Percentiles rank a stretch among this genome's conserved stretches.
phyloP scores from a whole-genome alignment of 2,888 invertebrate species.

The Brenthis daphne region DNA sequence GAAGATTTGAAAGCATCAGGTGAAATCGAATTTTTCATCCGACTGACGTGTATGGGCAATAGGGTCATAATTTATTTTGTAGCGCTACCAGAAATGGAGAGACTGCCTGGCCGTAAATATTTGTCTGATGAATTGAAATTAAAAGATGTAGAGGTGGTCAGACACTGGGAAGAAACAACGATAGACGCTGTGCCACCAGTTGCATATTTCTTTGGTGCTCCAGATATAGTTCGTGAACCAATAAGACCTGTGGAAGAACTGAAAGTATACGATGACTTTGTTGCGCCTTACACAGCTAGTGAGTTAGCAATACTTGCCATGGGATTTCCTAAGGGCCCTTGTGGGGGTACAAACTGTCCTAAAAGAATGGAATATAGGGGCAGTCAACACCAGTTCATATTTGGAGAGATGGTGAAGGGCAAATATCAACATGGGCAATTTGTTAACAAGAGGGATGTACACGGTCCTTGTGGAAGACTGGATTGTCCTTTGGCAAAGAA shows the following conservation, averaged over 20 bases:
- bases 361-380: conserved; percentile 74
- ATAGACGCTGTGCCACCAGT: conserved; percentile 70
- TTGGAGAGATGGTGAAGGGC: conserved; percentile 65
- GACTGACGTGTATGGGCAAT: conserved; percentile 69
- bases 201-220: conserved; percentile 71
- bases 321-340: conserved; percentile 78
- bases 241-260: conserved; percentile 59
- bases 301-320: conserved; percentile 73
- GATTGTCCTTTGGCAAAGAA: conserved; percentile 76
- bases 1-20: conserved; percentile 74
- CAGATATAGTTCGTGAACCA: conserved; percentile 69
- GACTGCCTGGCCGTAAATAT: conserved; percentile 73
- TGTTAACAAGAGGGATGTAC: conserved; percentile 73
- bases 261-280: conserved; percentile 63
- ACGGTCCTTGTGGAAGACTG: conserved; percentile 74
- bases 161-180: conserved; percentile 74
- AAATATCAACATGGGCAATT: conserved; percentile 72
- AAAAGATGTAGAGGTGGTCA: conserved; percentile 72
- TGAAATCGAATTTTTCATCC: conserved; percentile 67
- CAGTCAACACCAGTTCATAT: conserved; percentile 73
- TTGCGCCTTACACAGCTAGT: conserved; percentile 67
- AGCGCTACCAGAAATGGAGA: conserved; percentile 72
- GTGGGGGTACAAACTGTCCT: conserved; percentile 75
- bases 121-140: conserved; percentile 66
- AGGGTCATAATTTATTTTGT: conserved; percentile 67